Percentiles rank a stretch among this genome's conserved stretches.
These are phyloP conservation scores for Irena cyanogastra DNA, from an alignment of 2,113 vertebrate species.

Conservation along the genomic window DNA sequence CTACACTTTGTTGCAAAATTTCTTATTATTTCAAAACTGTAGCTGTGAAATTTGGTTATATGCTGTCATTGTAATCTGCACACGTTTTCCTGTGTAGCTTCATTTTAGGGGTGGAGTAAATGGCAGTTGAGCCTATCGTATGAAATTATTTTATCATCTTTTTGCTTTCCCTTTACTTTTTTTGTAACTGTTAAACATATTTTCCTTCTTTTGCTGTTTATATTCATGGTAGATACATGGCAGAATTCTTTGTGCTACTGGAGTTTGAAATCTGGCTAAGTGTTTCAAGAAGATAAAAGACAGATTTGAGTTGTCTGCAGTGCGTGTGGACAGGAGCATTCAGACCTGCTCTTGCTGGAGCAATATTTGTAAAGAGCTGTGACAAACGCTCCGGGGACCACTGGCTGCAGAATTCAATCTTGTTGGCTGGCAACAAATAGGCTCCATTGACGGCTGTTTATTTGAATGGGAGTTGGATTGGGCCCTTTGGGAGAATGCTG, in stretches of 20 bases:
- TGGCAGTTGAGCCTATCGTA: too few species aligned
- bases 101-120: background rate
- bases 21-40: background rate
- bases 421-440: slow-evolving; percentile 55
- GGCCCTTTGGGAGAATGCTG: slow-evolving; percentile 35
- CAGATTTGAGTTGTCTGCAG: background rate
- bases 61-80: background rate
- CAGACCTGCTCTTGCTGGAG: slow-evolving; percentile 13
- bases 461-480: slow-evolving; percentile 58
- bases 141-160: background rate
- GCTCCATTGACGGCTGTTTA: slow-evolving; percentile 56
- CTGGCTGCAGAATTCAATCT: slow-evolving; percentile 51
- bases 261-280: background rate
- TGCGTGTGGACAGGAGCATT: slow-evolving; percentile 1
- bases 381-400: slow-evolving; percentile 23
- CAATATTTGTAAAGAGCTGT: slow-evolving; percentile 47
- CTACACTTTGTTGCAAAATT: background rate
- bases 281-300: background rate
- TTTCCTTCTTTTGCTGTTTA: background rate
- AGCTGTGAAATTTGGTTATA: background rate
- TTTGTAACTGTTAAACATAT: background rate
- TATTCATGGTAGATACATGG: background rate
- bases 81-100: background rate
- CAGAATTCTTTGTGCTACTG: background rate
- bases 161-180: background rate